phyloP scores from a whole-genome alignment of 2,797 vertebrate species.

The Anniella stebbinsi region DNA sequence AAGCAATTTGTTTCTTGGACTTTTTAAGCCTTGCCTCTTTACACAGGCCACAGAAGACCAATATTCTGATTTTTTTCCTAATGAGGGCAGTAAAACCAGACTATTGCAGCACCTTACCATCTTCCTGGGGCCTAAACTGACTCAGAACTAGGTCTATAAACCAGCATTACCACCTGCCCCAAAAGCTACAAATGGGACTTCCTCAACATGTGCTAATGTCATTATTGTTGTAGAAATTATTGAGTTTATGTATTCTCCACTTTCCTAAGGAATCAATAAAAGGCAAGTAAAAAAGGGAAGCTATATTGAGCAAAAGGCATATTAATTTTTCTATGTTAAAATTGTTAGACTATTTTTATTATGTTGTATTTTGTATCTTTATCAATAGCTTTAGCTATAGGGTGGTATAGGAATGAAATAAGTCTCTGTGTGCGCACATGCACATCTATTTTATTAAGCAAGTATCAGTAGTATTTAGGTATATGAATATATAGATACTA shows the following conservation, averaged over 20 bases:
- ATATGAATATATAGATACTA: background rate
- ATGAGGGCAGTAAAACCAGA: background rate
- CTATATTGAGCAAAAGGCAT: background rate
- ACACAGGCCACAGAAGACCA: background rate
- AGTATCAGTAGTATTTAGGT: background rate
- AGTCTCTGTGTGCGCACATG: no score
- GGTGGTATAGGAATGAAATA: no score
- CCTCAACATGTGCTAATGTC: fast-evolving
- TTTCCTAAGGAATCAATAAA: fast-evolving
- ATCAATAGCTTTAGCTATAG: no score
- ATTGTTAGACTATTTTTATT: no score
- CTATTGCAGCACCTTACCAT: background rate
- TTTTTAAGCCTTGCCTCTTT: background rate
- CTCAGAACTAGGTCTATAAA: background rate
- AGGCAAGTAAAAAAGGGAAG: fast-evolving
- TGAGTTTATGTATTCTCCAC: background rate
- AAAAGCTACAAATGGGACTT: background rate
- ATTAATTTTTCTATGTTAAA: no score
- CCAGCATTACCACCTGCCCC: background rate
- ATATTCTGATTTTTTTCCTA: background rate
- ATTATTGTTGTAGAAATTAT: background rate
- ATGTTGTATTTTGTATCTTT: no score
- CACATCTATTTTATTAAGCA: background rate
- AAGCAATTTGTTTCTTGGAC: background rate
- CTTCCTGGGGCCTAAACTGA: background rate